Evolutionary conservation across 2,113 vertebrate genomes (phyloP).

Genomic region (Xyrauchen texanus): DNA sequence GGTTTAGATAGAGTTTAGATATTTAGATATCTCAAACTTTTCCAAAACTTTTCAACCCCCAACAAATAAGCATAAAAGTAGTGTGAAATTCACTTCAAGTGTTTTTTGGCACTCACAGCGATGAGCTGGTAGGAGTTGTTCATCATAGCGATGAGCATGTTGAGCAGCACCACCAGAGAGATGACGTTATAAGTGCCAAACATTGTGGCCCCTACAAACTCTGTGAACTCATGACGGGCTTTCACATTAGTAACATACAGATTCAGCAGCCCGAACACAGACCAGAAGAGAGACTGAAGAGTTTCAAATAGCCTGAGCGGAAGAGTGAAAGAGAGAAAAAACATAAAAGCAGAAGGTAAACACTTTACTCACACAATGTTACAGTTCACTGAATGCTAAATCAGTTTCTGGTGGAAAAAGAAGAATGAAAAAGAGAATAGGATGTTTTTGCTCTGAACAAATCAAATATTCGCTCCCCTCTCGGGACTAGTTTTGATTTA

Average conservation of each 20-base stretch:
- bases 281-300: constrained; percentile 90
- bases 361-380: neutral
- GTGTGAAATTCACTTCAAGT: too few relatives aligned
- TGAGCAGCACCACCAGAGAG: constrained; percentile 86
- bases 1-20: too few relatives aligned
- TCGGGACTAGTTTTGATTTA: too few relatives aligned
- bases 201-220: constrained; percentile 89
- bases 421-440: too few relatives aligned
- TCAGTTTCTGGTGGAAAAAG: too few relatives aligned
- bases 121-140: constrained; percentile 92
- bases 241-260: constrained; percentile 89
- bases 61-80: neutral
- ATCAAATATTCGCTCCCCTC: too few relatives aligned
- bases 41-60: too few relatives aligned
- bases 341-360: neutral
- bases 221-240: constrained; percentile 87
- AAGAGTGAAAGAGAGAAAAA: neutral
- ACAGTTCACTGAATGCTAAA: too few relatives aligned
- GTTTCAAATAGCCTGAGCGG: constrained; percentile 83
- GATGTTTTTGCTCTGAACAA: too few relatives aligned
- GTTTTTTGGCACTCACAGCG: constrained; percentile 75
- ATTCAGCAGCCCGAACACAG: constrained; percentile 85
- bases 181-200: constrained; percentile 90
- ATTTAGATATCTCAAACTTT: too few relatives aligned
- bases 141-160: constrained; percentile 94